Evolutionary conservation across 2,113 vertebrate species (phyloP), one percentile per base, ranked within the genome.

Genomic region (Syngnathus scovelli): DNA sequence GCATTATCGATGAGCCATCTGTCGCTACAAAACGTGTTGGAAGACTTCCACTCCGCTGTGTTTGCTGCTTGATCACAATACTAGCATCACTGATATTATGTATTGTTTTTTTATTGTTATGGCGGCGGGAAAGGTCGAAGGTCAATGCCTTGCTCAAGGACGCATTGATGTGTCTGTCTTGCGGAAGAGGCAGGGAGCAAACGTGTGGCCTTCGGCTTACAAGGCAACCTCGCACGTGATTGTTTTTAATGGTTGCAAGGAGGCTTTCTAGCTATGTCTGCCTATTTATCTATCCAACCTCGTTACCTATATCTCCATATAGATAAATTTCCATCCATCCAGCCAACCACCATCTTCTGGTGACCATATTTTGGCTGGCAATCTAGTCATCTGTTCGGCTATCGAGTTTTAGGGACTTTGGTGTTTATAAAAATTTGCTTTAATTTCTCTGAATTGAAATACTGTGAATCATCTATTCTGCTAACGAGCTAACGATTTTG

Each of bases 1-100:
- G 78, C 75, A 86, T 90, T 87, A 90, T 88, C 78, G 73, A 91
- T 89, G 78, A 86, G 55, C 80, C 84, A 86, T 87, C 81, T 89
- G 87, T 85, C 81, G 66, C 46, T 66, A 44, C 78, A 19, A 49
- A 54, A 67, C 59, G 73, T 68, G 71, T 71, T 68, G 70, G 60
- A 64, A 21, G 8, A 68, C 65, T 61, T 66, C 72, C 51, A 23
- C 46, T 48, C 10, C 21, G 3, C 10, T n/a, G 52, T 54, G 21
- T 27, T 15, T 27, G 54, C 23, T 54, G 19, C 19, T 54, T 4
- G 52, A 54, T 54, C 8, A 21, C n/a, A 4, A 54, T 54, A 5
- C 52, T 18, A 19, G 19, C 49, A 2, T 9, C 37, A n/a, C 18
- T 61, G 38, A n/a, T 54, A 23, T 23, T 54, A 23, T 48, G 15